Evolutionary conservation across 2,797 vertebrate species (phyloP), one percentile per base, ranked within the genome.

Genomic region (Sciurus vulgaris): DNA sequence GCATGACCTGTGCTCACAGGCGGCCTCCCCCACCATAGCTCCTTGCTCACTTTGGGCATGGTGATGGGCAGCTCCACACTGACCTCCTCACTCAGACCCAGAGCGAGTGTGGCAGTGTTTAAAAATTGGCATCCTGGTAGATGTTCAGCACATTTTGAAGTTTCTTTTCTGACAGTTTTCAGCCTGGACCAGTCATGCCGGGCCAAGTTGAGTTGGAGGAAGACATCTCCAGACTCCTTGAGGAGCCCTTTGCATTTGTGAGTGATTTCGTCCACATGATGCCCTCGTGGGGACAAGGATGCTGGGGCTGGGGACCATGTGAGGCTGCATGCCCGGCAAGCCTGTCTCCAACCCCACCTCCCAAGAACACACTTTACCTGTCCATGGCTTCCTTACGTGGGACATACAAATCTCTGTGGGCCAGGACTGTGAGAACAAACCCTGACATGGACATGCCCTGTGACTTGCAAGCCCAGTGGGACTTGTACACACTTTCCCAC

Each of bases 401-500:
- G 18, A 38, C n/a, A 20, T n/a, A 47, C n/a, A 87, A 65, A n/a
- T 17, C 5, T 3, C 47, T 17, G 18, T 11, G 51, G 15, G 38
- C 3, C 2, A n/a, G 15, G 35, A 38, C 3, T 10, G 10, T 44
- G 22, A 93, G n/a, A 67, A 47, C 1, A 3, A 73, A 35, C 38
- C 26, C 1, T 18, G 17, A 9, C 28, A 17, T 14, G 26, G 56
- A 35, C 22, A 33, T 28, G 17, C 18, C 81, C 15, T 67, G 2
- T 0, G 4, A 28, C 7, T 22, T 12, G 0, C 30, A 47, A n/a
- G 22, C 63, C 26, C 51, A 24, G 35, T 3, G 20, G 38, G 30
- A 24, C 24, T 30, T 0, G 15, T 56, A 3, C 54, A 2, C 13
- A 2, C 5, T 0, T 7, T 3, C 67, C 59, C 20, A 28, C 61